These are phyloP conservation scores for Tinea pellionella DNA, from an alignment of 2,888 invertebrate genomes.

Conservation along the genomic window DNA sequence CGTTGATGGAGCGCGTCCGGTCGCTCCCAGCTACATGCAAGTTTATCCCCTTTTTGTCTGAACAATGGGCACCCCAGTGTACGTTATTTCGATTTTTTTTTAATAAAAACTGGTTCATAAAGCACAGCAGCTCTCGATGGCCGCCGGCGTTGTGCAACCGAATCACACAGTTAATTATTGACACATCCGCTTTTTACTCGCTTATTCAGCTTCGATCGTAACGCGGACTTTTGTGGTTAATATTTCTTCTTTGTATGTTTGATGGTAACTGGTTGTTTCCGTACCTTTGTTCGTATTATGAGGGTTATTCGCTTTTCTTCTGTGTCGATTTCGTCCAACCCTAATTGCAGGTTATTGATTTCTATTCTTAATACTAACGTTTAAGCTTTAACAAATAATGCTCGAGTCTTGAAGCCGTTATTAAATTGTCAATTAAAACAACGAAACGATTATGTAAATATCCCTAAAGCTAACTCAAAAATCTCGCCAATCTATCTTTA, in stretches of 20 bases:
- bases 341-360: conserved; percentile 11
- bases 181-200: conserved; percentile 63
- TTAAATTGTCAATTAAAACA: too few relatives aligned
- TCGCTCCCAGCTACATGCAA: conserved; percentile 12
- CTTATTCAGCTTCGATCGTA: conserved; percentile 18
- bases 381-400: background rate
- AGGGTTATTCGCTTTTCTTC: background rate
- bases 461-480: too few relatives aligned
- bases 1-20: conserved; percentile 19
- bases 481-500: too few relatives aligned
- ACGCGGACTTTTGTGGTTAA: conserved; percentile 36
- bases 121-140: conserved; percentile 42
- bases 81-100: conserved; percentile 30
- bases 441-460: too few relatives aligned
- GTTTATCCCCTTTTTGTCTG: conserved; percentile 31
- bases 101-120: conserved; percentile 29
- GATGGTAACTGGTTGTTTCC: conserved; percentile 49
- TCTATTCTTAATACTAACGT: background rate
- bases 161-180: conserved; percentile 66
- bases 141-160: conserved; percentile 48
- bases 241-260: conserved; percentile 36
- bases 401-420: too few relatives aligned
- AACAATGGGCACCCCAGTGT: conserved; percentile 36
- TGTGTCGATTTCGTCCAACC: background rate
- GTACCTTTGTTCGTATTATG: conserved; percentile 38